Percentiles rank a stretch among this genome's conserved stretches.
phyloP scores from a whole-genome alignment of 1,140 invertebrate species.

The Penaeus indicus region DNA sequence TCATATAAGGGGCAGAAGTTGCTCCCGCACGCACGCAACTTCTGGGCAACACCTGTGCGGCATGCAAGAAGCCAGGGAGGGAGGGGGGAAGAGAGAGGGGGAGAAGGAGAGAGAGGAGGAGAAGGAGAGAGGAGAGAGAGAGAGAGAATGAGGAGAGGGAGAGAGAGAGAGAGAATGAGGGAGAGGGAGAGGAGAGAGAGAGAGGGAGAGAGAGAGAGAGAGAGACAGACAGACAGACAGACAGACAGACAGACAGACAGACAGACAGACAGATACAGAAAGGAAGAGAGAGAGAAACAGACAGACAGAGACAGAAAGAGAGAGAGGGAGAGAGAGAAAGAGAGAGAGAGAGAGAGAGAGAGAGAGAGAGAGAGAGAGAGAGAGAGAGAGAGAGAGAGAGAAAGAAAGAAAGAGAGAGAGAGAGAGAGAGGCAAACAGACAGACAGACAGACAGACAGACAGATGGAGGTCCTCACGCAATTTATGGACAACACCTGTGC shows the following conservation, averaged over 20 bases:
- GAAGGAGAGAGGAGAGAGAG: not conserved
- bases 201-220: not conserved
- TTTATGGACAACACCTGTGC: too few relatives aligned
- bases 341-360: too few relatives aligned
- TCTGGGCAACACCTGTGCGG: not conserved
- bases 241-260: not conserved
- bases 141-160: not conserved
- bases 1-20: too few relatives aligned
- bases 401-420: too few relatives aligned
- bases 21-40: too few relatives aligned
- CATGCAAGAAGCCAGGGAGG: not conserved
- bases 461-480: too few relatives aligned
- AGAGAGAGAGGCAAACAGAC: too few relatives aligned
- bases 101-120: not conserved
- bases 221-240: not conserved
- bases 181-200: not conserved
- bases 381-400: too few relatives aligned
- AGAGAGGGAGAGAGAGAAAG: not conserved
- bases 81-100: not conserved
- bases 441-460: too few relatives aligned
- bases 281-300: constrained; percentile 13
- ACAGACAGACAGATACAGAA: too few relatives aligned
- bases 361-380: too few relatives aligned
- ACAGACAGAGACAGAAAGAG: constrained; percentile 26
- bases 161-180: not conserved